phyloP scores from a whole-genome alignment of 2,888 invertebrate species.

The Agrilus cyanescens region DNA sequence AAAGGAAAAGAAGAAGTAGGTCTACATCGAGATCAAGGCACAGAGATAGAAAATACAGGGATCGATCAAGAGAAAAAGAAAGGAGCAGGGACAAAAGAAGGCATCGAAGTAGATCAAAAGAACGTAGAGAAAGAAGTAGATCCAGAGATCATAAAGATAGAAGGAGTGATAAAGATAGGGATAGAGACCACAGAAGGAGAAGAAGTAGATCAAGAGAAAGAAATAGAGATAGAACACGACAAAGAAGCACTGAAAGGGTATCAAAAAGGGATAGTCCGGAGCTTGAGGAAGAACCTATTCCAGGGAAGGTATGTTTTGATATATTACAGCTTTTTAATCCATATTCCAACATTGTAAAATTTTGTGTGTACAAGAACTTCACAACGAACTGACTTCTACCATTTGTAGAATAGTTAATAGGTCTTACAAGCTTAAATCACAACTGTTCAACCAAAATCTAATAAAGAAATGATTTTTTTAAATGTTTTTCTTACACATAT shows the following conservation, averaged over 20 bases:
- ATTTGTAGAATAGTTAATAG: no score
- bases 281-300: constrained; percentile 62
- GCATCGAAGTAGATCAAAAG: constrained; percentile 12
- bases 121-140: constrained; percentile 28
- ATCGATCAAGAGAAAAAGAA: constrained; percentile 27
- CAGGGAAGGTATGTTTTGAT: constrained; percentile 47
- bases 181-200: constrained; percentile 16
- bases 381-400: no score
- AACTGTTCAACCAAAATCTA: no score
- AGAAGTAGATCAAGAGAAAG: constrained; percentile 19
- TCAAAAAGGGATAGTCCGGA: constrained; percentile 35
- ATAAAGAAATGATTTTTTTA: no score
- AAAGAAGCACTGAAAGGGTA: constrained; percentile 20
- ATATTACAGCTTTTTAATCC: no score
- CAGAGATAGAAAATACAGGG: constrained; percentile 23
- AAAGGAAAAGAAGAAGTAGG: constrained; percentile 28
- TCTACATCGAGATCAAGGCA: constrained; percentile 13
- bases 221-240: constrained; percentile 18
- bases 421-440: no score
- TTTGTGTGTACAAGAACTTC: no score
- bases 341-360: no score
- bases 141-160: constrained; percentile 13
- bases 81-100: constrained; percentile 8
- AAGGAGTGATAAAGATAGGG: constrained; percentile 25
- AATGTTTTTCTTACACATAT: no score